Conservation (phyloP, 1,140 invertebrate species). For the Harpegnathos saltator region DNA sequence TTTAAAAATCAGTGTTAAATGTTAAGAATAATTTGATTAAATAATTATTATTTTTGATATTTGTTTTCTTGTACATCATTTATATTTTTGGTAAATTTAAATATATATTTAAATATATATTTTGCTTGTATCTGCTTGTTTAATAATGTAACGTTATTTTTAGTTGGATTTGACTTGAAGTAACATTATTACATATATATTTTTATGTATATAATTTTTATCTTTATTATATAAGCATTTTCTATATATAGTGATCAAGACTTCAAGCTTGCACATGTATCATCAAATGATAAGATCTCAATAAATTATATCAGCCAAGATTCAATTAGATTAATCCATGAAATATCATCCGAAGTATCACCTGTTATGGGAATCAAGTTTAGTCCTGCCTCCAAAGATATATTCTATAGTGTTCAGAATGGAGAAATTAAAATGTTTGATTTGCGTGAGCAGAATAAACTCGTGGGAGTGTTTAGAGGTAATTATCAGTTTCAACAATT, state of each 20-base stretch:
- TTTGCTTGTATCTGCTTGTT: too few species aligned
- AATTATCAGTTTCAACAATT: constrained; percentile 61
- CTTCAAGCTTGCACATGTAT: too few species aligned
- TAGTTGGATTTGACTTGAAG: too few species aligned
- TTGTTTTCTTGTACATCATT: background rate
- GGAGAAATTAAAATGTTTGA: constrained; percentile 89
- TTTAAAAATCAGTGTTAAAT: background rate
- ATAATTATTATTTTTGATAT: background rate
- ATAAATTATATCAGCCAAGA: too few species aligned
- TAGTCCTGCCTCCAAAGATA: constrained; percentile 87
- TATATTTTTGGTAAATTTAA: too few species aligned
- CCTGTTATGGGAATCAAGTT: constrained; percentile 88
- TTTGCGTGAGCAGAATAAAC: constrained; percentile 86
- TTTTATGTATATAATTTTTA: background rate
- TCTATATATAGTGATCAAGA: too few species aligned
- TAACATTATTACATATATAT: background rate
- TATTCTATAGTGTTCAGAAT: constrained; percentile 88
- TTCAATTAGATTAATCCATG: constrained; percentile 78
- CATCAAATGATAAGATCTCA: constrained; percentile 7
- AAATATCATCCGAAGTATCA: constrained; percentile 79
- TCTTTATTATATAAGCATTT: background rate
- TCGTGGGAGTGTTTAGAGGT: constrained; percentile 88
- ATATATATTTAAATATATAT: too few species aligned
- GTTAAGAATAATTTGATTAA: background rate
- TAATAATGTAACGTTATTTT: too few species aligned